Evolutionary conservation across 2,113 vertebrate genomes (phyloP), one percentile per base, ranked within the genome.

Genomic region (Cynoglossus semilaevis): DNA sequence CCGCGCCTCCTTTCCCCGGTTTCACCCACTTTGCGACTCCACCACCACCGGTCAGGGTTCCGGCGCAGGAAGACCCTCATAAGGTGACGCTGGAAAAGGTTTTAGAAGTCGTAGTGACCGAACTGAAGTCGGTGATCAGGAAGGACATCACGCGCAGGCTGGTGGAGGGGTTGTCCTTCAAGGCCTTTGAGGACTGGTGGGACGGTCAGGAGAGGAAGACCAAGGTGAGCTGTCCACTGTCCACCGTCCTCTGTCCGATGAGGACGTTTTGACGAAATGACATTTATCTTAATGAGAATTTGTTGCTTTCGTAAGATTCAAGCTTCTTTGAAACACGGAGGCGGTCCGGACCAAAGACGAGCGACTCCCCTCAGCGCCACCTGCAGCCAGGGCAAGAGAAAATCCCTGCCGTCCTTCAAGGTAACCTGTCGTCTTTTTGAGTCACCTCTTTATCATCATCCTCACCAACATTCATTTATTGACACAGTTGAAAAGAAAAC

Each of bases 121-220:
- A 99, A 11, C 91, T 99, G 2, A 96, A 93, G 84, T 92, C 90
- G 18, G 94, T 96, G 69, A 93, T 99, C 86, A 98, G 93, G 76
- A 95, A 93, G 44, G 97, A 99, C 86, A 89, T 99, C 57, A 94
- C 91, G 64, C 92, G 95, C 15, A 94, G 94, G 84, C 96, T 96
- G 92, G 92, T 96, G 9, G 97, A 99, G 82, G 93, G 94, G 43
- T 89, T 94, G 7, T 95, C 96, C 0, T 99, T 98, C 80, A 92
- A 93, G 70, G 92, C 91, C 0, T 99, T 98, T 1, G 96, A 99
- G 22, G 92, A 94, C 54, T 99, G 97, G 97, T 99, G 97, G 96
- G 91, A 94, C 76, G 88, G 92, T 80, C 94, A 93, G 63, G 94
- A 97, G 17, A 89, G 91, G 42, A 89, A 92, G 75, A 89, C 91